Percentiles rank a stretch among this genome's conserved stretches.
These are phyloP conservation scores for Leucopternis melanops DNA, from an alignment of 2,113 vertebrate species.

Conservation along the genomic window DNA sequence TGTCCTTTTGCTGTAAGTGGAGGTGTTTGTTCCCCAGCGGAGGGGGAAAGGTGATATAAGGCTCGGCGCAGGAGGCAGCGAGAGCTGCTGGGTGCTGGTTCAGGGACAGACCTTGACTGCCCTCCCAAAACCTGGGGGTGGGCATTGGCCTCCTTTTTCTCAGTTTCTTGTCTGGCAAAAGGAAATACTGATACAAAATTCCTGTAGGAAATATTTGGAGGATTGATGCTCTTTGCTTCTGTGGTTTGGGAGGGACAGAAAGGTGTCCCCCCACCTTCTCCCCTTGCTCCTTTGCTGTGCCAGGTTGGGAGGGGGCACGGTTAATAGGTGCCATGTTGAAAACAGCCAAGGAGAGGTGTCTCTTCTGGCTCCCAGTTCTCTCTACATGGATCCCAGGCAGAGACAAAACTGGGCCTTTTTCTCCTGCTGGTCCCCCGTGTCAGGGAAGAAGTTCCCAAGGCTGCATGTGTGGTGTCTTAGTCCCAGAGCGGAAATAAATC, in stretches of 20 bases:
- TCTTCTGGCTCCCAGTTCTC: not conserved
- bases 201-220: not conserved
- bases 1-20: not conserved
- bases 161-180: not conserved
- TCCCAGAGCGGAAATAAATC: not conserved
- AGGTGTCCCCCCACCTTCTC: not conserved
- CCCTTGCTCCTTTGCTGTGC: not conserved
- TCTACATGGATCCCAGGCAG: not conserved
- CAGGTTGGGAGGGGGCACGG: not conserved
- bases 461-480: not conserved
- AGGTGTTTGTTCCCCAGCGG: not conserved
- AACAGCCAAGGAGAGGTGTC: not conserved
- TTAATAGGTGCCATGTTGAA: not conserved
- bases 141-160: not conserved
- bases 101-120: not conserved
- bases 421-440: rapidly evolving
- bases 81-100: not conserved
- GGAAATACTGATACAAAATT: not conserved
- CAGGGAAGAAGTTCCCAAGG: not conserved
- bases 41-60: not conserved
- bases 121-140: not conserved
- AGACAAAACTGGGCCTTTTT: not conserved
- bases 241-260: not conserved
- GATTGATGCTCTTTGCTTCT: rapidly evolving
- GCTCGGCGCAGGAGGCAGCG: not conserved